Evolutionary conservation across 2,797 vertebrate species (phyloP).

Genomic region (Argentina silus): DNA sequence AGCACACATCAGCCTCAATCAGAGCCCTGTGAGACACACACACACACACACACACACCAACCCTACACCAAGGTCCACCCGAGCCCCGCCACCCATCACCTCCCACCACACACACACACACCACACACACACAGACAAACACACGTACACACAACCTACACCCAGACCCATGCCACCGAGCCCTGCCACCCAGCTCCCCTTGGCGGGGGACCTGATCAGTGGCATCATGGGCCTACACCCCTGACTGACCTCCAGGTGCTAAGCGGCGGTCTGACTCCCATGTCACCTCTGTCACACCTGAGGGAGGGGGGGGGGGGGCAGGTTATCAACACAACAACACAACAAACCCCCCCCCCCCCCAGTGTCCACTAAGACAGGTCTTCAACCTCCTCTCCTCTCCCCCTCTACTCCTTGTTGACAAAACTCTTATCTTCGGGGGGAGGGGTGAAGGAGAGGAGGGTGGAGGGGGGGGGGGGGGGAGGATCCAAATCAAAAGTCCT

Average conservation of each 20-base stretch:
- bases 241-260: conserved; percentile 63
- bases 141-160: conserved; percentile 29
- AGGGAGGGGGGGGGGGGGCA: conserved; percentile 24
- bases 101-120: conserved; percentile 20
- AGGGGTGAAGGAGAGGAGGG: neutral
- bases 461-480: neutral
- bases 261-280: conserved; percentile 51
- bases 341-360: neutral
- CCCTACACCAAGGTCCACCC: conserved; percentile 2
- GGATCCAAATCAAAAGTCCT: conserved; percentile 4
- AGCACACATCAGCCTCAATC: conserved; percentile 72
- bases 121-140: conserved; percentile 27
- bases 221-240: conserved; percentile 49
- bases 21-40: conserved; percentile 41
- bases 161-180: conserved; percentile 3
- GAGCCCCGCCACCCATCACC: neutral
- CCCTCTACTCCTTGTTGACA: conserved; percentile 5
- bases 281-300: conserved; percentile 59
- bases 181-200: conserved; percentile 37
- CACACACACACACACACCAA: neutral
- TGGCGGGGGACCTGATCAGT: conserved; percentile 64
- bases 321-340: conserved; percentile 25
- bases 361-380: neutral
- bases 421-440: conserved; percentile 1
- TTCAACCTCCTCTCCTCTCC: neutral